Evolutionary conservation across 2,113 vertebrate genomes (phyloP), one percentile per base, ranked within the genome.

Genomic region (Bujurquina vittata): DNA sequence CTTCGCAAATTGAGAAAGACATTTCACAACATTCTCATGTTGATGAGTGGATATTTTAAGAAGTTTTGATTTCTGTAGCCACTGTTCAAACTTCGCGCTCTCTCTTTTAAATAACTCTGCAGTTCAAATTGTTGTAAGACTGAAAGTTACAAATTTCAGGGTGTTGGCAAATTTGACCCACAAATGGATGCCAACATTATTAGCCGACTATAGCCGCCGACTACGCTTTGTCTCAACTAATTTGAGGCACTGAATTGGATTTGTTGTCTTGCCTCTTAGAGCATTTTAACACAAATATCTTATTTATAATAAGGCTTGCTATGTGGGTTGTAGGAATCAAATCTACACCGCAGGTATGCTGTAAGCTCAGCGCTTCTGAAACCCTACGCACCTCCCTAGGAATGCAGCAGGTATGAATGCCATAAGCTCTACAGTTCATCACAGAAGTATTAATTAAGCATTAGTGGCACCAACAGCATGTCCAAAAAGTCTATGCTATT

Each of bases 91-190:
- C 14, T 69, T 11, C 43, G 29, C 1, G 49, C 7, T 26, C 5
- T 17, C 15, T 52, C 5, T 22, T 40, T 37, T 65, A 1, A 40
- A 7, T 46, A 67, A 26, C 43, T 69, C 2, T 0, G 18, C 0
- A 29, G 63, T 69, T 49, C 15, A 49, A 20, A 69, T 9, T 15
- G 4, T 49, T 49, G 11, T 46, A 46, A 14, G 43, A 10, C 11
- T 46, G 12, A 46, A 46, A 1, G 43, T 14, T 46, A 14, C 11
- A 10, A 10, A 43, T 43, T 43, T 43, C 11, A 4, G 43, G 37
- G 10, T 2, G 3, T 10, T 46, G 43, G 12, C 12, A 46, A 49
- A 49, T 49, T 15, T 69, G 40, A 69, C 63, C 22, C 4, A 67
- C 37, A 49, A 22, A 43, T 65, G 37, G 62, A 37, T 17, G 14